Evolutionary conservation across 1,140 invertebrate species (phyloP).

Genomic region (Triops longicaudatus): DNA sequence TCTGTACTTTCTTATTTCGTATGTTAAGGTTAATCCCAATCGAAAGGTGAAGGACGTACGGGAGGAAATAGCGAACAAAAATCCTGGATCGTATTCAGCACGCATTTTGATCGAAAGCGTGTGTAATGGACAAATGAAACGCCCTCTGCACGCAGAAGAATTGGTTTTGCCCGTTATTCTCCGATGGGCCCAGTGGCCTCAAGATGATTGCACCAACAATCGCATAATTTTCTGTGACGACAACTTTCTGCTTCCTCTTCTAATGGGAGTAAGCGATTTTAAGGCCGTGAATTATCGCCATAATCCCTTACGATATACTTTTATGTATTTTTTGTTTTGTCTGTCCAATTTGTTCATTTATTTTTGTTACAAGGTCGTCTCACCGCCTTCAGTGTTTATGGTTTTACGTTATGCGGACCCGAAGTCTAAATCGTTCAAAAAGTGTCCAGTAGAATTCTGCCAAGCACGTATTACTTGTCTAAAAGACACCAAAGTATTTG

Average conservation of each 20-base stretch:
- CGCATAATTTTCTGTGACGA: conserved; percentile 53
- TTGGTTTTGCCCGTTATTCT: conserved; percentile 57
- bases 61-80: conserved; percentile 52
- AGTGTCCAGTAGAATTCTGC: conserved; percentile 65
- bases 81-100: conserved; percentile 52
- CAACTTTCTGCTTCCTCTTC: conserved; percentile 13
- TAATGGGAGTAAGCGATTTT: not conserved
- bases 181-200: conserved; percentile 76
- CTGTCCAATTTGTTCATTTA: conserved; percentile 19
- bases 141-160: conserved; percentile 69
- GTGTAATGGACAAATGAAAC: conserved; percentile 55
- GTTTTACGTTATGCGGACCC: conserved; percentile 71
- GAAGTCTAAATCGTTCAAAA: conserved; percentile 63
- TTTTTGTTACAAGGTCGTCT: conserved; percentile 42
- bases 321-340: not conserved
- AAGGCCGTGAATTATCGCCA: not conserved
- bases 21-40: conserved; percentile 57
- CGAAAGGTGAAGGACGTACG: conserved; percentile 63
- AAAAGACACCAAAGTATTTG: conserved; percentile 67
- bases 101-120: conserved; percentile 57
- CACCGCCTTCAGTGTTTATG: conserved; percentile 51
- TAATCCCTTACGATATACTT: not conserved
- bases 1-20: not conserved
- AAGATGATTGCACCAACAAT: conserved; percentile 68
- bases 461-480: conserved; percentile 67